Base-by-base conservation (phyloP, 1,140 invertebrate species). In the Drosophila sulfurigaster region DNA sequence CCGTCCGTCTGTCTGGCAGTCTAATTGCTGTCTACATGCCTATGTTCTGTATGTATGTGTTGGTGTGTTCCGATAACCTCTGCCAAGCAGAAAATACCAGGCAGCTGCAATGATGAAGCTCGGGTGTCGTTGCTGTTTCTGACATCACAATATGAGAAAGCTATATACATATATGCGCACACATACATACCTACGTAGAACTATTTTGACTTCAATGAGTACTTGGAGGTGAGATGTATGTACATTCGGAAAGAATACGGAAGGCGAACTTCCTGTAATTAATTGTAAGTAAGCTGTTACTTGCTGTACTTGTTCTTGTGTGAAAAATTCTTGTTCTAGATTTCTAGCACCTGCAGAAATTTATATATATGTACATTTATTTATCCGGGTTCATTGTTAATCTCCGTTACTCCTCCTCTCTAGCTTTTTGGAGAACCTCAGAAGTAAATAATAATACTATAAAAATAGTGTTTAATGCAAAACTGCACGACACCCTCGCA, bases 251-350 rank as follows among this genome's bases (percentile, higher is more conserved):
- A 32, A 8, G 32, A 32, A 32, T 7, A 68, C 81, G 82, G 82
- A 86, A 86, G 71, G 56, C 48, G 35, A 54, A 86, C 78, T 86
- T 86, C 82, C 82, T 81, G 82, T 46, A 41, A 67, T 71, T 86
- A 86, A 86, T 86, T 86, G 74, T 25, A 25, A 25, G 20, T 25
- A 25, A 25, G 3, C 54, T 72, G 75, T 65, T 57, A 25, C 8
- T 60, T 67, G 20, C 48, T 56, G 38, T 45, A 28, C 2, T 54
- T 38, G 48, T 62, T 16, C 20, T 60, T 51, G 30, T 38, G 11
- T 64, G 20, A 3, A 0, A 25, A 25, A 25, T 25, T 25, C 2
- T 25, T 25, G 20, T 4, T 20, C 1, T 20, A 1, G 16, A 20
- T 20, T 25, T 25, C 49, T 35, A 49, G 28, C 56, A 68, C 56